phyloP scores from a whole-genome alignment of 2,888 invertebrate genomes.

The Cotesia congregata region DNA sequence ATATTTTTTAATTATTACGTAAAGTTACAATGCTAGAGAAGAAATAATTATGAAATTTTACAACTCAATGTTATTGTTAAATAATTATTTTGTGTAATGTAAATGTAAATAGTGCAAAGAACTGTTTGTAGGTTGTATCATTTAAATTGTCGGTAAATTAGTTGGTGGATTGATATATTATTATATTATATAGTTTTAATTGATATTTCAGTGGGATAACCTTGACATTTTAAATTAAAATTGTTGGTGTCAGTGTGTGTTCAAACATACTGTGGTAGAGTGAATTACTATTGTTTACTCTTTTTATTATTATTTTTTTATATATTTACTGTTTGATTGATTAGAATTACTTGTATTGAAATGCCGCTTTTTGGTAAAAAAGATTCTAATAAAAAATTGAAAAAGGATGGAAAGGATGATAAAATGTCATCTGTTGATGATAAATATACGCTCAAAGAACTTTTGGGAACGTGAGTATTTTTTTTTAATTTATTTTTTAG shows the following conservation, averaged over 20 bases:
- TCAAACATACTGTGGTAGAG: background rate
- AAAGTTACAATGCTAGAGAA: background rate
- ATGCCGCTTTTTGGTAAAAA: conserved; percentile 95
- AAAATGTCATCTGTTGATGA: conserved; percentile 89
- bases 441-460: conserved; percentile 90
- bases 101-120: background rate
- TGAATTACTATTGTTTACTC: background rate
- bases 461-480: conserved; percentile 86
- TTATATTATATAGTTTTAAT: background rate
- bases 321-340: background rate
- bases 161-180: background rate
- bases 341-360: conserved; percentile 53
- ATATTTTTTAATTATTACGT: background rate
- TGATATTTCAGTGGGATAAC: background rate
- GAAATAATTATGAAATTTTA: background rate
- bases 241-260: background rate
- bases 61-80: background rate
- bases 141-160: background rate
- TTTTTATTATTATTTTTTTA: background rate
- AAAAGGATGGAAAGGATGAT: conserved; percentile 86
- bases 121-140: no score
- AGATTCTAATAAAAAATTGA: conserved; percentile 87
- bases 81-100: background rate
- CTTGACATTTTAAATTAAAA: background rate
- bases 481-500: background rate